Percentiles rank a stretch among this genome's conserved stretches.
phyloP scores from a whole-genome alignment of 2,797 vertebrate genomes.

The Pitangus sulphuratus region DNA sequence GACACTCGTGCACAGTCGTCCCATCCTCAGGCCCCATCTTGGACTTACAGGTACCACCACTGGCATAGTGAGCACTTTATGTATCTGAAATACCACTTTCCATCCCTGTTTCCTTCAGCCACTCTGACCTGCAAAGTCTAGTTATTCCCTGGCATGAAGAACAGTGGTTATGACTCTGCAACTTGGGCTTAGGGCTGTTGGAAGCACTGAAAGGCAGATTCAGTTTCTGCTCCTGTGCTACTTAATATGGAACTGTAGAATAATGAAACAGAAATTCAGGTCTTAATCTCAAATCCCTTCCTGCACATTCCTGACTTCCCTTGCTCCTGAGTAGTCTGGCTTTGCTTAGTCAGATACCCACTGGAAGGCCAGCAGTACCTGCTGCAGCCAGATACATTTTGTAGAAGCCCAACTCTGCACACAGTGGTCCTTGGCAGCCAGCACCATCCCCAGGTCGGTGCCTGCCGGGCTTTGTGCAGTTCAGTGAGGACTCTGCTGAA shows the following conservation, averaged over 20 bases:
- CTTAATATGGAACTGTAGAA: background rate
- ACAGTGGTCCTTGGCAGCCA: background rate
- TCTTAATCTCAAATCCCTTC: background rate
- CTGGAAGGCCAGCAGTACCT: background rate
- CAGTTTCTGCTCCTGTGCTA: background rate
- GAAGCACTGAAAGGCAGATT: background rate
- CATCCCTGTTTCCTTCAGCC: background rate
- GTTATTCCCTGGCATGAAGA: background rate
- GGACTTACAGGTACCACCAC: background rate
- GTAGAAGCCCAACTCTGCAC: background rate
- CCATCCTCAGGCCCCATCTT: background rate
- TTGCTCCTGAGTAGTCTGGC: accelerated
- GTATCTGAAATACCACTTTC: background rate
- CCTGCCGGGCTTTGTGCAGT: accelerated
- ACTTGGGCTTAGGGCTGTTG: background rate
- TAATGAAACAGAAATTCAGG: background rate
- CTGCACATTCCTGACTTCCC: background rate
- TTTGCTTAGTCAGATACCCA: background rate
- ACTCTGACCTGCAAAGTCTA: background rate
- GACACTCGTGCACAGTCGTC: background rate
- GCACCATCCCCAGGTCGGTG: accelerated
- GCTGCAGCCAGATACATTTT: background rate
- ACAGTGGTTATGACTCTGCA: background rate
- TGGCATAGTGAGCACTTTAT: accelerated
- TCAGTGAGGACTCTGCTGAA: background rate